Evolutionary conservation across 2,113 vertebrate species (phyloP), one percentile per base, ranked within the genome.

Genomic region (Synodontis membranacea): DNA sequence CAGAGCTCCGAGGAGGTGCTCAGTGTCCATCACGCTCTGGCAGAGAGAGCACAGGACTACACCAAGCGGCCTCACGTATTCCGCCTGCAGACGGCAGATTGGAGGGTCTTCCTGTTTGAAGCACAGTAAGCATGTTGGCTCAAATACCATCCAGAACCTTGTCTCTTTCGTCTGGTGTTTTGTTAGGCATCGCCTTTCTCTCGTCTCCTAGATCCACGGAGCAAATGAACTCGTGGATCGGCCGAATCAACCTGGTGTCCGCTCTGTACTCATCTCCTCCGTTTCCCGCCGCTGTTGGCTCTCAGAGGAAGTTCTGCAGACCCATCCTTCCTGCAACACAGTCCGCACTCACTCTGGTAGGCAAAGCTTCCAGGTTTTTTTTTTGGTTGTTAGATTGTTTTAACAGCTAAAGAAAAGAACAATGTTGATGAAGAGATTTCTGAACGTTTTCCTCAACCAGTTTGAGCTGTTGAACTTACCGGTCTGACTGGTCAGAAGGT

Each of bases 151-250:
- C 17, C 9, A 72, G 37, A 28, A 81, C 60, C 39, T 62, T 34
- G 4, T 25, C 14, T 17, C 6, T 25, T 23, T 25, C 19, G 19
- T 25, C 15, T 5, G 44, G 10, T 5, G n/a, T 48, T 23, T 44
- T 81, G 12, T 10, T 70, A 11, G 7, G 0, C 25, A n/a, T 64
- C 14, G 39, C 50, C 2, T 60, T 60, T 39, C 28, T 82, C 12
- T 81, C 12, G 2, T 84, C 19, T 62, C 82, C 52, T 87, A 98
- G 97, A 84, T 96, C 95, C 10, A 90, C 92, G 9, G 93, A 93
- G 23, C 97, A 98, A 92, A 98, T 99, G 97, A 91, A 89, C 54
- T 97, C 96, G 0, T 99, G 97, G 97, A 97, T 99, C 44, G 92
- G 91, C 5, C 96, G 96, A 34, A 95, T 99, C 88, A 99, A 99